A percentile compares a stretch with the other conserved stretches of the same genome.
Evolutionary conservation across 1,140 invertebrate genomes (phyloP).

Genomic region (Bilobella aurantiaca): DNA sequence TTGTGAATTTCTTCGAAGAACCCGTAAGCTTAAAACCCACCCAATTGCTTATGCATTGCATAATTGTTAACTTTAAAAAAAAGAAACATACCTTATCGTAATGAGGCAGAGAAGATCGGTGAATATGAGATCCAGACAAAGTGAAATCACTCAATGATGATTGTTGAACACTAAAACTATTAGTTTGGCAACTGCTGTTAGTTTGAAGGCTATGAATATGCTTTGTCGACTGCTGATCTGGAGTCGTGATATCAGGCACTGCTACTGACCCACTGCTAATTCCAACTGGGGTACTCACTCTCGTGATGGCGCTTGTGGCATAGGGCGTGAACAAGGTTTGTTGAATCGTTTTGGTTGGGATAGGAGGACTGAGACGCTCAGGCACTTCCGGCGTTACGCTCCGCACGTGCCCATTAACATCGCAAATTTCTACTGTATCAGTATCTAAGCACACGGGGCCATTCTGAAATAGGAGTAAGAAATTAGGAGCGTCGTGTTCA

Average conservation of each 20-base stretch:
- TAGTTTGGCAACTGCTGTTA: not conserved
- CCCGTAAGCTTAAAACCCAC: too few relatives aligned
- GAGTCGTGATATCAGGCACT: not conserved
- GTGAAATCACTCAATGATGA: slow-evolving; percentile 2
- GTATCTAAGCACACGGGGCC: slow-evolving; percentile 10
- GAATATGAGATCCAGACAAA: slow-evolving; percentile 17
- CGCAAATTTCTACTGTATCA: not conserved
- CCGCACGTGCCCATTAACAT: not conserved
- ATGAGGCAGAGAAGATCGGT: slow-evolving; percentile 13
- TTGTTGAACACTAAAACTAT: not conserved
- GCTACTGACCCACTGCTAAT: not conserved
- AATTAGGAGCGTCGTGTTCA: too few relatives aligned
- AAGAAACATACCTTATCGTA: slow-evolving; percentile 16
- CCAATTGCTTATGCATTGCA: too few relatives aligned
- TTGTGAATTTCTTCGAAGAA: too few relatives aligned
- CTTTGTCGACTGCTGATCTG: not conserved
- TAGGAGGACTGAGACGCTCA: not conserved
- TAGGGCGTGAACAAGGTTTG: slow-evolving; percentile 33
- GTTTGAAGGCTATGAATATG: not conserved
- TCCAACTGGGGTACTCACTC: slow-evolving; percentile 24
- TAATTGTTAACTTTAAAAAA: too few relatives aligned
- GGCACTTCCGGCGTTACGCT: not conserved
- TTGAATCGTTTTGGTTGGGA: slow-evolving; percentile 13
- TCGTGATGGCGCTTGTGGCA: slow-evolving; percentile 30
- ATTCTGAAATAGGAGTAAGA: slow-evolving; percentile 15